phyloP scores from a whole-genome alignment of 2,113 vertebrate species.

The Toxotes chatareus region DNA sequence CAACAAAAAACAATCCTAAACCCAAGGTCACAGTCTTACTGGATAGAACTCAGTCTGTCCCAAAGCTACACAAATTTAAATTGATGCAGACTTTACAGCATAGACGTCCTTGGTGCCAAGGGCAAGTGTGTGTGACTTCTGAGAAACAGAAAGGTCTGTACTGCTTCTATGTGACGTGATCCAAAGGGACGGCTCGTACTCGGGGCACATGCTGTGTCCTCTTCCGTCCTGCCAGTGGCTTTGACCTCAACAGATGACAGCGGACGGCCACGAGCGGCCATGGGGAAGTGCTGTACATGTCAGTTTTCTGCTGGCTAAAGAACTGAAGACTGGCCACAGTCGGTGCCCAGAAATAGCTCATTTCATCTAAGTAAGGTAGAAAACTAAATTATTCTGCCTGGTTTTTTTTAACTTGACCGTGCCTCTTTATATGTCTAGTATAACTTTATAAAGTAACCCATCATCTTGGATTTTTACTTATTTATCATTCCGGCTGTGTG shows the following conservation, averaged over 20 bases:
- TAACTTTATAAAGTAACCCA: not conserved
- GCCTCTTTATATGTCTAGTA: not conserved
- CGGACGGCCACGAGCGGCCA: slow-evolving; percentile 15
- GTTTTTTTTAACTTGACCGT: not conserved
- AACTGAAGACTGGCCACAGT: slow-evolving; percentile 12
- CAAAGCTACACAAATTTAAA: slow-evolving; percentile 31
- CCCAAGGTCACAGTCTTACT: slow-evolving; percentile 15
- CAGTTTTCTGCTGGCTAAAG: slow-evolving; percentile 34
- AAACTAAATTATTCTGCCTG: not conserved
- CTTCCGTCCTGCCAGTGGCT: slow-evolving; percentile 54
- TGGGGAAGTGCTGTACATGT: slow-evolving; percentile 39
- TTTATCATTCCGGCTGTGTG: not conserved
- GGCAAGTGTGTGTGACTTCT: slow-evolving; percentile 58
- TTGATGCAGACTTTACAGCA: slow-evolving; percentile 38
- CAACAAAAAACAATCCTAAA: not conserved
- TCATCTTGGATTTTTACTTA: not conserved
- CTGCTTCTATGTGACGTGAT: slow-evolving; percentile 55
- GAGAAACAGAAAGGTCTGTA: slow-evolving; percentile 37
- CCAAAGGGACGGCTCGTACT: slow-evolving; percentile 61
- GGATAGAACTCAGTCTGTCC: slow-evolving; percentile 26
- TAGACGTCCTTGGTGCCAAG: slow-evolving; percentile 57
- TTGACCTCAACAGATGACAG: slow-evolving; percentile 74
- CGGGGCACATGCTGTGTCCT: slow-evolving; percentile 58
- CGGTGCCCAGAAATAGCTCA: slow-evolving; percentile 1
- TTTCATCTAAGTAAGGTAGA: not conserved